phyloP scores from a whole-genome alignment of 2,113 vertebrate species.

The Empidonax alnorum region DNA sequence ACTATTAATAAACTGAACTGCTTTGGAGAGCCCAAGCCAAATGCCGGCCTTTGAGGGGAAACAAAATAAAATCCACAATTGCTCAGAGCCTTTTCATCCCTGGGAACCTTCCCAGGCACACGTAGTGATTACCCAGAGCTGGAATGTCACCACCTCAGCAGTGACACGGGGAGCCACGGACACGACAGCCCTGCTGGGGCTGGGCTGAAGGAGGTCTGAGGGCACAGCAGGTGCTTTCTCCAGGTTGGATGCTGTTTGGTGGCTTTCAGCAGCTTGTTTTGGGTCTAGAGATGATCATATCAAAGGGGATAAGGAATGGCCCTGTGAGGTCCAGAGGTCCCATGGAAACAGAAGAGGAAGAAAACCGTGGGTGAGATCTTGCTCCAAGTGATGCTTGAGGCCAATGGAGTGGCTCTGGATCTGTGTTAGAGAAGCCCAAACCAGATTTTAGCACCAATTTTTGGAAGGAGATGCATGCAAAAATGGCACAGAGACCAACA shows the following conservation, averaged over 20 bases:
- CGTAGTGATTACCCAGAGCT: not conserved
- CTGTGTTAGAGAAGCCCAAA: not conserved
- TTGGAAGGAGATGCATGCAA: not conserved
- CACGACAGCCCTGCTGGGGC: not conserved
- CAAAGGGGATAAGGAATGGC: not conserved
- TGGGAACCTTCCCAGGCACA: not conserved
- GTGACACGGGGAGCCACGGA: not conserved
- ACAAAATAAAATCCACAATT: not conserved
- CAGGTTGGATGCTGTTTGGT: not conserved
- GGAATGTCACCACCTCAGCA: not conserved
- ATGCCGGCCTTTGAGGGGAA: not conserved
- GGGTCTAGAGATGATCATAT: not conserved
- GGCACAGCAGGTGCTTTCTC: not conserved
- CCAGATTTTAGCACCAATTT: not conserved
- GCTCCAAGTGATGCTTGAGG: not conserved
- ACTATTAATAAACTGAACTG: slow-evolving; percentile 43
- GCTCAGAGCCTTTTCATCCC: not conserved
- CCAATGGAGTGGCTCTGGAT: not conserved
- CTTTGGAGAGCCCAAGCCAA: slow-evolving; percentile 16
- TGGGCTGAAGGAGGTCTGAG: not conserved
- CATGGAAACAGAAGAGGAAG: not conserved
- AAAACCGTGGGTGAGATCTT: not conserved
- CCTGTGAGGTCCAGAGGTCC: not conserved
- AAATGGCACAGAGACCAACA: not conserved
- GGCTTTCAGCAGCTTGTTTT: not conserved